Evolutionary conservation across 2,888 invertebrate species (phyloP).

Genomic region (Brachylomia viminalis): DNA sequence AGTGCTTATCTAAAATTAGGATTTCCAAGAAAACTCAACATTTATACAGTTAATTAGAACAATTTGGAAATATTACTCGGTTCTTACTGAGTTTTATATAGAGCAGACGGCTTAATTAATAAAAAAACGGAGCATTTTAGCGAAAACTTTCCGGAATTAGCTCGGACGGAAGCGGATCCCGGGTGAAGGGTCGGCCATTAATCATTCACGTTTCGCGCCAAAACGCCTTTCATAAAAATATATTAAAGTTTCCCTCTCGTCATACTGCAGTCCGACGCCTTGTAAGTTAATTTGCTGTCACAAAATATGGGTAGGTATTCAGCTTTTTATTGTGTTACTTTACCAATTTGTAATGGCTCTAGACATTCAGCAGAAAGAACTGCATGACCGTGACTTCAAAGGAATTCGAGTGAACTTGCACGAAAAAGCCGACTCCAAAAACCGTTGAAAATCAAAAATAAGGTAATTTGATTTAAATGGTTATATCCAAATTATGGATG

Average conservation of each 20-base stretch:
- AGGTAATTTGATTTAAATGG: constrained; percentile 46
- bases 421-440: constrained; percentile 1
- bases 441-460: constrained; percentile 15
- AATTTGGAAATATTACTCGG: constrained; percentile 60
- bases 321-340: constrained; percentile 75
- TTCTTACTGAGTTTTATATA: constrained; percentile 66
- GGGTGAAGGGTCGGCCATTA: constrained; percentile 85
- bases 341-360: constrained; percentile 67
- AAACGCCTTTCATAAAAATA: constrained; percentile 87
- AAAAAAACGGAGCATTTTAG: constrained; percentile 71
- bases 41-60: constrained; percentile 60
- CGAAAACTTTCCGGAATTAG: constrained; percentile 79
- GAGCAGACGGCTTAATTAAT: constrained; percentile 78
- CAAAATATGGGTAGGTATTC: constrained; percentile 81
- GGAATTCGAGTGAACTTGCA: constrained; percentile 21
- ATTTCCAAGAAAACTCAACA: constrained; percentile 52
- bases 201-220: constrained; percentile 85
- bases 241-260: constrained; percentile 86
- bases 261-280: constrained; percentile 80
- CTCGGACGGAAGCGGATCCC: constrained; percentile 77
- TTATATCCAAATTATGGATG: constrained; percentile 26
- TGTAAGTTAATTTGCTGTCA: constrained; percentile 86
- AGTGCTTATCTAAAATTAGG: constrained; percentile 62
- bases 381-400: constrained; percentile 43
- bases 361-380: constrained; percentile 72